Base-by-base conservation (phyloP, 2,113 vertebrate genomes). In the Laticauda laticaudata region DNA sequence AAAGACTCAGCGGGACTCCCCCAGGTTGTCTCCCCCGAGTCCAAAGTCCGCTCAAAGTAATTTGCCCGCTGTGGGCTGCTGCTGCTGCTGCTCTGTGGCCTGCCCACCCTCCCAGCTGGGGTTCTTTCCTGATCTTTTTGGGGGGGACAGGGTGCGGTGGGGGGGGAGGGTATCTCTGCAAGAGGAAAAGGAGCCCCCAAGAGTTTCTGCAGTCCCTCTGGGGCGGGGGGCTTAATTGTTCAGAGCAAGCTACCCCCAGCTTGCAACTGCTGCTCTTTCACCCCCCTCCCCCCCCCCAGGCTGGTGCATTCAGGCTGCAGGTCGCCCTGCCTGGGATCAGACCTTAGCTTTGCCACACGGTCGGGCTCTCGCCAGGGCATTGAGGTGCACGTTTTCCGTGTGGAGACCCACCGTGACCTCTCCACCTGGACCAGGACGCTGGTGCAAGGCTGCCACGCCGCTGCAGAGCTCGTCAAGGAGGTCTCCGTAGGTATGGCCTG, bases 351-450 rank as follows among this genome's bases (percentile, higher is more conserved):
- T 1, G 98, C 98, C 96, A 99, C 99, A 0, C 97, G 99, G 90
- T 99, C 99, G 0, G 99, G 99, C 56, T 99, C 98, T 0, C 98
- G 98, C 1, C 99, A 98, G 87, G 99, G 99, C 9, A 98, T 99
- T 43, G 99, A 99, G 97, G 98, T 98, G 95, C 99, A 99, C 85
- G 64, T 99, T 20, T 99, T 99, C 97, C 97, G 98, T 0, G 99
- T 99, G 95, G 99, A 99, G 97, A 99, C 98, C 0, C 99, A 99
- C 96, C 98, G 99, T 93, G 99, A 99, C 93, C 97, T 99, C 96
- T 99, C 99, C 0, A 97, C 98, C 0, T 99, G 99, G 99, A 99
- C 99, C 0, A 97, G 99, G 0, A 97, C 98, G 3, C 97, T 99
- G 1, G 99, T 99, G 34, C 99, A 99, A 97, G 99, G 99, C 11